Percentiles rank a stretch among this genome's conserved stretches.
phyloP scores from a whole-genome alignment of 2,113 vertebrate species.

The Dinomys branickii region DNA sequence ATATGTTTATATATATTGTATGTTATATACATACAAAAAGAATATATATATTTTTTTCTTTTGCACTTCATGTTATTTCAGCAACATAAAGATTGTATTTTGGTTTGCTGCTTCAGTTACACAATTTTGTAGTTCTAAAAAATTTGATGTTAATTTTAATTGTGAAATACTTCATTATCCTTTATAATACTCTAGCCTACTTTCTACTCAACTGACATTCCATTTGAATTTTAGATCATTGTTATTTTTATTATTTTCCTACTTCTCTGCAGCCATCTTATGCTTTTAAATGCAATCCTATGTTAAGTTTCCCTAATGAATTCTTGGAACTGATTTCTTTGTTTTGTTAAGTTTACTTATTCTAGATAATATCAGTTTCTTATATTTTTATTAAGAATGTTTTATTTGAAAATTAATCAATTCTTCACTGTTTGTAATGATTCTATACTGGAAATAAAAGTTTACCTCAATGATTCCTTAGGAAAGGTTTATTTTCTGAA shows the following conservation, averaged over 20 bases:
- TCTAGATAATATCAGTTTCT: slow-evolving; percentile 24
- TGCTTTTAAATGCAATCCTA: slow-evolving; percentile 36
- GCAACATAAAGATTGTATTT: background rate
- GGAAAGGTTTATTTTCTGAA: background rate
- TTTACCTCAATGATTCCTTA: background rate
- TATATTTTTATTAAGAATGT: slow-evolving; percentile 42
- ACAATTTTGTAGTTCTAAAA: slow-evolving; percentile 41
- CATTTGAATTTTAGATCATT: slow-evolving; percentile 68
- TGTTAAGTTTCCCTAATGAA: slow-evolving; percentile 56
- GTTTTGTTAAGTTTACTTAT: slow-evolving; percentile 49
- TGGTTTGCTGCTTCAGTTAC: slow-evolving; percentile 25
- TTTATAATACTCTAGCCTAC: slow-evolving; percentile 58
- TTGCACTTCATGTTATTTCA: slow-evolving; percentile 11
- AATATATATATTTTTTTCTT: no score
- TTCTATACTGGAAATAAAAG: background rate
- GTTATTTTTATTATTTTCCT: slow-evolving; percentile 42
- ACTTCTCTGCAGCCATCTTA: slow-evolving; percentile 50
- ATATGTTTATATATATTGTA: no score
- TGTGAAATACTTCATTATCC: slow-evolving; percentile 41
- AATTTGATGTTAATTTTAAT: slow-evolving; percentile 56
- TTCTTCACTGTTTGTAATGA: slow-evolving; percentile 17
- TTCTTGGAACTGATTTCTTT: slow-evolving; percentile 61
- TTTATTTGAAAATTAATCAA: slow-evolving; percentile 29
- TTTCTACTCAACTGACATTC: slow-evolving; percentile 42
- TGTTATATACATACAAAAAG: no score